Conservation (phyloP, 2,797 vertebrate species). For the Phalanger gymnotis region DNA sequence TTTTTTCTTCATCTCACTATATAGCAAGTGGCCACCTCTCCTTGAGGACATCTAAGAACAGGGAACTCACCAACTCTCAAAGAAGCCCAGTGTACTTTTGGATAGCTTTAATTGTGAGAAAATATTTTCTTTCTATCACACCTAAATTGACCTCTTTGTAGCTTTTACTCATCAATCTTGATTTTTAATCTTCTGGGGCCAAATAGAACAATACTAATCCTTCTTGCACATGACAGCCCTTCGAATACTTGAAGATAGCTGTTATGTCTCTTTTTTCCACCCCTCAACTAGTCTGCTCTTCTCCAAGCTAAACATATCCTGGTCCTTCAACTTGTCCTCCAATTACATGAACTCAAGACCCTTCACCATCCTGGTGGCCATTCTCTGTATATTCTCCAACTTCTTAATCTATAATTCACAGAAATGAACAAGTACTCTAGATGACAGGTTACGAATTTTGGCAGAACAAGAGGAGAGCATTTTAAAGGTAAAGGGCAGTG, state of each 20-base stretch:
- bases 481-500: background rate
- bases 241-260: background rate
- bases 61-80: background rate
- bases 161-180: background rate
- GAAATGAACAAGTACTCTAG: background rate
- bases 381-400: background rate
- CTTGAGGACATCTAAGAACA: background rate
- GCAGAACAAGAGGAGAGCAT: background rate
- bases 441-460: background rate
- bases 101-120: background rate
- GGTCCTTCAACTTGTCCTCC: background rate
- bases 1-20: background rate
- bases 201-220: background rate
- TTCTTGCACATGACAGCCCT: background rate
- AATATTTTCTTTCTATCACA: background rate
- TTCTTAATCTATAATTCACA: background rate
- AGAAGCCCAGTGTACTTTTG: background rate
- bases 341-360: background rate
- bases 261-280: background rate
- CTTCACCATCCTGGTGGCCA: background rate
- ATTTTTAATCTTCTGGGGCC: background rate
- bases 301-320: background rate
- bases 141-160: background rate
- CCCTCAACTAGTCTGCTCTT: background rate
- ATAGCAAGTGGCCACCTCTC: background rate